These are phyloP conservation scores for Leptestheria dahalacensis DNA, from an alignment of 1,140 invertebrate species.

Conservation along the genomic window DNA sequence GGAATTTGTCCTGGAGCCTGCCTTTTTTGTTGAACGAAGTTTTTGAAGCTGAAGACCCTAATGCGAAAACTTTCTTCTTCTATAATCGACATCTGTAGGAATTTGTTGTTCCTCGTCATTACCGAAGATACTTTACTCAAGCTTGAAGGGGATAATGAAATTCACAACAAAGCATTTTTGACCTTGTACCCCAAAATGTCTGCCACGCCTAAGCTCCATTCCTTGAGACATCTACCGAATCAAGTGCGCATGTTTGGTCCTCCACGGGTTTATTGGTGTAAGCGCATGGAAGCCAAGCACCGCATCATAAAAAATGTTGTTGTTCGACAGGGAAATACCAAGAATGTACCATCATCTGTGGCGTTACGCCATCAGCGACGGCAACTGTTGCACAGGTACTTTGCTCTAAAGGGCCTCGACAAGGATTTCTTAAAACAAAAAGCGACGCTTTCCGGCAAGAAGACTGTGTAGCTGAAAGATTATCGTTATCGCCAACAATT, in stretches of 20 bases:
- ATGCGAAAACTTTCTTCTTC: background rate
- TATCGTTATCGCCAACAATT: background rate
- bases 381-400: background rate
- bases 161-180: background rate
- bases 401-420: background rate
- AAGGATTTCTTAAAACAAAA: background rate
- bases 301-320: background rate
- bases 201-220: background rate
- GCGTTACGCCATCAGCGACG: background rate
- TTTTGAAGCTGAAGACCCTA: background rate
- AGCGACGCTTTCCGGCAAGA: background rate
- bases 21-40: background rate
- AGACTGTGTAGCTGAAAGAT: background rate
- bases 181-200: background rate
- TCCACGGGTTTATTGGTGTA: background rate
- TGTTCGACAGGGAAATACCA: background rate
- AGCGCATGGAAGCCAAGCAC: background rate
- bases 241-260: background rate
- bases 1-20: background rate
- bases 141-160: background rate
- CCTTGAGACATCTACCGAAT: background rate
- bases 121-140: background rate
- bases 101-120: background rate
- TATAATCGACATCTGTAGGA: background rate
- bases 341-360: background rate